Conservation (phyloP, 2,113 vertebrate species). For the Proteles cristata region DNA sequence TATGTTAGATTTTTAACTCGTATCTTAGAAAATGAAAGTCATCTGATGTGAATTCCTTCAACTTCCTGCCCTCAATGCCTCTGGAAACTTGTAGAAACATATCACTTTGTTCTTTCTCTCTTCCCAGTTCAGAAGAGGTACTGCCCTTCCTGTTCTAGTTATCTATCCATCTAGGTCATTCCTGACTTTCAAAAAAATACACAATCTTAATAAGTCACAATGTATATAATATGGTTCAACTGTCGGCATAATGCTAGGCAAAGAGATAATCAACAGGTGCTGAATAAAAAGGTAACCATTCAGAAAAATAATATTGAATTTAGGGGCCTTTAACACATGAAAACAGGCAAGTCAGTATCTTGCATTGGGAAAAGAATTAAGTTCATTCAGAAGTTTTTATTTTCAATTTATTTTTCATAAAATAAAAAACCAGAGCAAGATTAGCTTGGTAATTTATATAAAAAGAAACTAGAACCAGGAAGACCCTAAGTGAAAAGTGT, state of each 20-base stretch:
- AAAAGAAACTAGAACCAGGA: slow-evolving; percentile 26
- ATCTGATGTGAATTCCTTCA: neutral
- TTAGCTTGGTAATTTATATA: slow-evolving; percentile 32
- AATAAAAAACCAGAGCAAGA: neutral
- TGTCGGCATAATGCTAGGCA: neutral
- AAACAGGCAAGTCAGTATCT: neutral
- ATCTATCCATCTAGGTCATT: neutral
- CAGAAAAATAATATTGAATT: slow-evolving; percentile 19
- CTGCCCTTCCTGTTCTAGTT: slow-evolving; percentile 11
- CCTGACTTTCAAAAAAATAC: neutral
- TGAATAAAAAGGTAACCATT: slow-evolving; percentile 49
- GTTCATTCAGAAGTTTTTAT: slow-evolving; percentile 43
- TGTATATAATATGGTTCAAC: slow-evolving; percentile 12
- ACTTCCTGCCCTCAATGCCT: neutral
- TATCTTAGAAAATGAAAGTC: neutral
- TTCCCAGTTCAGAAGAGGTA: neutral
- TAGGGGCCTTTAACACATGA: slow-evolving; percentile 8
- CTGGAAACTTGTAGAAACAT: neutral
- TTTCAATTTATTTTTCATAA: slow-evolving; percentile 7
- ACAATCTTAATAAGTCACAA: slow-evolving; percentile 42
- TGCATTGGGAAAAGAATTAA: slow-evolving; percentile 11
- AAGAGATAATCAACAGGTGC: neutral
- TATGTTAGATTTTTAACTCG: neutral
- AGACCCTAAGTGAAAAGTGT: neutral
- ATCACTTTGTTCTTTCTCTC: neutral